Conservation (phyloP, 2,888 invertebrate genomes). For the Pyrochroa serraticornis region DNA sequence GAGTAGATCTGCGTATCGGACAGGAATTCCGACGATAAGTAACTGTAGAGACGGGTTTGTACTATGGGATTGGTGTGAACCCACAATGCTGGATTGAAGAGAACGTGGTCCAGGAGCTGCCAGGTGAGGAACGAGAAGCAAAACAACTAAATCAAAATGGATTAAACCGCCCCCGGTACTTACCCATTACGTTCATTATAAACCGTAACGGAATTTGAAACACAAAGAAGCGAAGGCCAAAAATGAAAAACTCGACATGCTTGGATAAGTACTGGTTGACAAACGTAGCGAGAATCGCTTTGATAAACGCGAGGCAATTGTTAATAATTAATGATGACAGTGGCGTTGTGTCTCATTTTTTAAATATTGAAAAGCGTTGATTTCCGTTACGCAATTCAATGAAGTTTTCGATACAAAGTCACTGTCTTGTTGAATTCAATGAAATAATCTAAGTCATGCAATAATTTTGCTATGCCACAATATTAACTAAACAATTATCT, state of each 20-base stretch:
- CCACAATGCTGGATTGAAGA: constrained; percentile 99
- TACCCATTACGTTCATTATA: constrained; percentile 50
- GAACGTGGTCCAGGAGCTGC: constrained; percentile 98
- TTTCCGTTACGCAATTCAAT: no score
- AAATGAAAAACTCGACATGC: constrained; percentile 47
- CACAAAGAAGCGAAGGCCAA: constrained; percentile 36
- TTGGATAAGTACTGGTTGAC: constrained; percentile 56
- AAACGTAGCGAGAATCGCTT: no score
- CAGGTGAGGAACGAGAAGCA: constrained; percentile 89
- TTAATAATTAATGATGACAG: no score
- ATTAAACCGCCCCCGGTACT: constrained; percentile 63
- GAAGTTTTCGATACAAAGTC: no score
- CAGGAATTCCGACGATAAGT: constrained; percentile 98
- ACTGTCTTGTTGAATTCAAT: no score
- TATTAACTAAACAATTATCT: no score
- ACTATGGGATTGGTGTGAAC: constrained; percentile 97
- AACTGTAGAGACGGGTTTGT: constrained; percentile 94
- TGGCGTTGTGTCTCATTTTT: no score
- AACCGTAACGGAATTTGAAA: constrained; percentile 7
- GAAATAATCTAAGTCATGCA: no score
- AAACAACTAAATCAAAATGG: constrained; percentile 80
- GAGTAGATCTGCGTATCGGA: constrained; percentile 97
- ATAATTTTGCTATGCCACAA: no score
- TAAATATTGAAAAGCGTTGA: no score
- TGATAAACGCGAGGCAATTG: no score